Base-by-base conservation (phyloP, 2,888 invertebrate species). In the Apamea sordens region DNA sequence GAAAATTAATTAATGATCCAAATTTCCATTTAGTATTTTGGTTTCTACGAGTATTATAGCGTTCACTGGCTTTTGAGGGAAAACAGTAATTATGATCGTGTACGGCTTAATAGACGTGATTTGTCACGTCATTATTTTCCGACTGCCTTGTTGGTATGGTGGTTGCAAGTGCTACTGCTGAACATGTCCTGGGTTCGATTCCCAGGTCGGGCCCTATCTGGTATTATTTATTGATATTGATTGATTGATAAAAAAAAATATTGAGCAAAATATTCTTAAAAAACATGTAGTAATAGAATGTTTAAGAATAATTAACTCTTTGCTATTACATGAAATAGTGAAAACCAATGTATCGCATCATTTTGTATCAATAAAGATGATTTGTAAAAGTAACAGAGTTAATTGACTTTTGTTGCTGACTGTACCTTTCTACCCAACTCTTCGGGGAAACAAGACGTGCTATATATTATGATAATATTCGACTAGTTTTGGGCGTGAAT, bases 11-110 rank as follows among this genome's bases (percentile, higher is more conserved):
- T 82, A 86, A 76, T 86, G 69, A 63, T 56, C 18, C 24, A 61
- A 70, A 80, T 85, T 73, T 80, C 79, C 41, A 80, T 69, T 84
- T 32, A 24, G 56, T 56, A 32, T 63, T 82, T 79, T 61, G 53
- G 15, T 68, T 77, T 82, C n/a, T 50, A n/a, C n/a, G n/a, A n/a
- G n/a, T n/a, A 56, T 47, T 21, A 50, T 21, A 68, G 24, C 44
- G 6, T 21, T 41, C 21, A n/a, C 18, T 44, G 24, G 15, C 3
- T 56, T 80, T 56, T 64, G 56, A 36, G 1, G 21, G 6, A 47
- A 79, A 80, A 59, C 15, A 24, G 47, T 67, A 41, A 41, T 61
- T 41, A 41, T 44, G 18, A 32, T n/a, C 32, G 4, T 44, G 15
- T 56, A 56, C 4, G 7, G 28, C 10, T 53, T 32, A 50, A 32